Evolutionary conservation across 2,113 vertebrate genomes (phyloP).

Genomic region (Scartelaos histophorus): DNA sequence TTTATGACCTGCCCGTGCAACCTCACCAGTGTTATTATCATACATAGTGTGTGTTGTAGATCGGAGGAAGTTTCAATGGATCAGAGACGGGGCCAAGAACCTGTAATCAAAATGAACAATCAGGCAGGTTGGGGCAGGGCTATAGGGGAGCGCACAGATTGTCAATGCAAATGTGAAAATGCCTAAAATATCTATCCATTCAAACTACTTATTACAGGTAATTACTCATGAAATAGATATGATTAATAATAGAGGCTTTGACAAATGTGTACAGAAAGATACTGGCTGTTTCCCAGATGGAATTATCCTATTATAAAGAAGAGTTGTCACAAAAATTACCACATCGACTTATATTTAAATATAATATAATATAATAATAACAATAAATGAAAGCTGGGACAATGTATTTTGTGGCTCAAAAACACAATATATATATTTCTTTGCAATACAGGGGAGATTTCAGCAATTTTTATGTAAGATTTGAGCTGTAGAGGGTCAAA

Average conservation of each 20-base stretch:
- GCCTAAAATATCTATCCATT: conserved; percentile 36
- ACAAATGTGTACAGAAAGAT: background rate
- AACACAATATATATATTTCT: too few relatives aligned
- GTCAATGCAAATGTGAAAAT: conserved; percentile 39
- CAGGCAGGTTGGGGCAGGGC: conserved; percentile 59
- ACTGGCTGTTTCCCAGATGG: background rate
- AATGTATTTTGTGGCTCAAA: too few relatives aligned
- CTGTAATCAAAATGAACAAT: conserved; percentile 64
- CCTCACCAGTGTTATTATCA: conserved; percentile 7
- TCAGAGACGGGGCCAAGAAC: conserved; percentile 8
- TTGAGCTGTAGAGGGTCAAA: too few relatives aligned
- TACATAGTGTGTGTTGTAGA: conserved; percentile 4
- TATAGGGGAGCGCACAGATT: background rate
- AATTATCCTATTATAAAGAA: too few relatives aligned
- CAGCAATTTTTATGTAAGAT: too few relatives aligned
- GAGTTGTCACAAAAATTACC: too few relatives aligned
- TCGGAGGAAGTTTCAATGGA: conserved; percentile 28
- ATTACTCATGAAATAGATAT: conserved; percentile 41
- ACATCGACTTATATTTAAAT: too few relatives aligned
- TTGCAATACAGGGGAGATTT: too few relatives aligned
- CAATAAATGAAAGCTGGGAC: too few relatives aligned
- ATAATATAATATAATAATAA: too few relatives aligned
- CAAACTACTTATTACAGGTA: conserved; percentile 46
- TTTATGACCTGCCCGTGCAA: conserved; percentile 3
- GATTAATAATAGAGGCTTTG: background rate